Evolutionary conservation across 2,113 vertebrate genomes (phyloP).

Genomic region (Laterallus jamaicensis): DNA sequence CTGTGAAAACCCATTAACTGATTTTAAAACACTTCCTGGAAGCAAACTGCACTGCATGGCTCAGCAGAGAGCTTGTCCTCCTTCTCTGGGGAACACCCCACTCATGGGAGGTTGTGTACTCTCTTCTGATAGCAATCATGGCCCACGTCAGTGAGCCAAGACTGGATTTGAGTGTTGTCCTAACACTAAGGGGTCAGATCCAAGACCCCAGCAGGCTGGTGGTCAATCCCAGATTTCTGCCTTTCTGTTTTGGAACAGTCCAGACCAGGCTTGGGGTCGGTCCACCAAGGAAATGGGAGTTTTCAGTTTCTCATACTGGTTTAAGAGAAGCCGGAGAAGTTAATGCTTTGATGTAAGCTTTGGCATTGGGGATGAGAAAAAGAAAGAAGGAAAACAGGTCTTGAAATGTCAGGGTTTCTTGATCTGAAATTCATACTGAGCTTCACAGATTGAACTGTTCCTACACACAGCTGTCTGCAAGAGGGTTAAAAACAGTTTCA

Average conservation of each 20-base stretch:
- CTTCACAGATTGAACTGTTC: background rate
- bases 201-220: background rate
- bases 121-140: background rate
- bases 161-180: background rate
- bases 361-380: background rate
- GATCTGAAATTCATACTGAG: background rate
- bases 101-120: accelerated
- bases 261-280: background rate
- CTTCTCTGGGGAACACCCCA: too few species aligned
- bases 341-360: background rate
- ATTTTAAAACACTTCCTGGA: background rate
- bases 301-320: background rate
- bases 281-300: background rate
- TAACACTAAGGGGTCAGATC: background rate
- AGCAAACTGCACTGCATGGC: background rate
- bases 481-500: background rate
- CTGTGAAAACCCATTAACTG: background rate
- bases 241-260: background rate
- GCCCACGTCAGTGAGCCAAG: accelerated
- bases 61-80: background rate
- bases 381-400: background rate
- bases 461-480: background rate
- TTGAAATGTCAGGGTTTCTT: background rate
- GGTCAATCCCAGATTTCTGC: background rate
- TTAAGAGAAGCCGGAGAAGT: background rate